Evolutionary conservation across 2,113 vertebrate genomes (phyloP), one percentile per base, ranked within the genome.

Genomic region (Rafetus swinhoei): DNA sequence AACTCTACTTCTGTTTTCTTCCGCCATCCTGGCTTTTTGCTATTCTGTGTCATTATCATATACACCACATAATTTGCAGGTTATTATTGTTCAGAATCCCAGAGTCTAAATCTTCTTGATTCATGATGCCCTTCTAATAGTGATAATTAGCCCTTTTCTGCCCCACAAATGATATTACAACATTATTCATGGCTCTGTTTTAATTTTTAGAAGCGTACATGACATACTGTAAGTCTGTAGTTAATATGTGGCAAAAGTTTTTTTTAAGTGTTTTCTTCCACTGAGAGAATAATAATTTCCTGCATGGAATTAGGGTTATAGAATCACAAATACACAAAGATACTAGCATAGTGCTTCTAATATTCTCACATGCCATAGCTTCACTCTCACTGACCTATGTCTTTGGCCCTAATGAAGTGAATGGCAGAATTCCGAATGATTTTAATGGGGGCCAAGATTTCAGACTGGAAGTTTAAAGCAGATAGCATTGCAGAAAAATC

Each of bases 121-220:
- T 95, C 85, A 84, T 88, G 52, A 79, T 92, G 60, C 54, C 21
- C 56, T 95, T 88, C 22, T 72, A 90, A 35, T 85, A 93, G 90
- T 76, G 16, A 11, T 83, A 5, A 6, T 5, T 10, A 56, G 83
- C 95, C 82, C 65, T 53, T 72, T 82, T 35, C 13, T 0, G 0
- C 39, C 39, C 65, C 72, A 76, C 72, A 76, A 21, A 45, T 74
- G 35, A 76, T 12, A 45, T 39, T 76, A 83, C 1, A 2, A 27
- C 15, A 79, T 89, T 54, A 85, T 45, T 76, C 76, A 94, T 79
- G 90, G 81, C 56, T 56, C 88, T 24, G 57, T 32, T 62, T 89
- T 86, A 76, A 55, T 76, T 87, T 95, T 91, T 72, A 80, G 85
- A 86, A 82, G 13, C 16, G 88, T 57, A 85, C 69, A 7, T 62